These are phyloP conservation scores for Penaeus monodon DNA, from an alignment of 2,888 invertebrate species.

Conservation along the genomic window DNA sequence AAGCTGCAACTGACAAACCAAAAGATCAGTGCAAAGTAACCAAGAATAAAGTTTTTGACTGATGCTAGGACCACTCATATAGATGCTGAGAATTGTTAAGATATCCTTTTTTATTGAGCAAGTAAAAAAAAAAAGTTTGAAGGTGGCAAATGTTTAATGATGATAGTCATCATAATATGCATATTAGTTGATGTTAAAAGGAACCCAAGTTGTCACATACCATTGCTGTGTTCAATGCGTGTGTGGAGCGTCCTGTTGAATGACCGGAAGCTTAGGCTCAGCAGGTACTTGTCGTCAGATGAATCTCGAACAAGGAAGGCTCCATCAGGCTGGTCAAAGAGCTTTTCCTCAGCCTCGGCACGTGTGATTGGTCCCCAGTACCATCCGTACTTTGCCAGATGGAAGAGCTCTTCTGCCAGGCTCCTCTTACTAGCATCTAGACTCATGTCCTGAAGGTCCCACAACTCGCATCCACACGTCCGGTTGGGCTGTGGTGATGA, in stretches of 20 bases:
- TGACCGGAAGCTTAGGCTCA: slow-evolving; percentile 81
- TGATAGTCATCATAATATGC: no score
- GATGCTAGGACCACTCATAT: no score
- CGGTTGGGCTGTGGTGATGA: slow-evolving; percentile 45
- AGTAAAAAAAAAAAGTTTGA: background rate
- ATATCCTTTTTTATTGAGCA: no score
- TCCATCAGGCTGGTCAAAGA: slow-evolving; percentile 80
- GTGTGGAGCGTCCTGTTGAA: slow-evolving; percentile 80
- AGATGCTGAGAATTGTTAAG: no score
- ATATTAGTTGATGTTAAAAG: no score
- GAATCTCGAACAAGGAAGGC: slow-evolving; percentile 85
- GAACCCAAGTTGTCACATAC: slow-evolving; percentile 69
- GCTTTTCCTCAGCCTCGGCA: slow-evolving; percentile 79
- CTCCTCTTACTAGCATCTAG: slow-evolving; percentile 51
- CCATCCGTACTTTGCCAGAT: slow-evolving; percentile 59
- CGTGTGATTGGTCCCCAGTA: slow-evolving; percentile 64
- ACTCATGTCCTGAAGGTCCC: slow-evolving; percentile 37
- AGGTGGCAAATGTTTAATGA: background rate
- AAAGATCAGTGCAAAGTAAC: no score
- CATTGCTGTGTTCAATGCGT: slow-evolving; percentile 80
- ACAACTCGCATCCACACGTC: slow-evolving; percentile 28
- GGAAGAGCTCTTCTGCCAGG: slow-evolving; percentile 55
- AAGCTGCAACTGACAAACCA: no score
- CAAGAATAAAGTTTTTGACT: no score
- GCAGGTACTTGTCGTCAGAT: slow-evolving; percentile 78